Conservation (phyloP, 1,140 invertebrate species). For the Monochamus saltuarius region DNA sequence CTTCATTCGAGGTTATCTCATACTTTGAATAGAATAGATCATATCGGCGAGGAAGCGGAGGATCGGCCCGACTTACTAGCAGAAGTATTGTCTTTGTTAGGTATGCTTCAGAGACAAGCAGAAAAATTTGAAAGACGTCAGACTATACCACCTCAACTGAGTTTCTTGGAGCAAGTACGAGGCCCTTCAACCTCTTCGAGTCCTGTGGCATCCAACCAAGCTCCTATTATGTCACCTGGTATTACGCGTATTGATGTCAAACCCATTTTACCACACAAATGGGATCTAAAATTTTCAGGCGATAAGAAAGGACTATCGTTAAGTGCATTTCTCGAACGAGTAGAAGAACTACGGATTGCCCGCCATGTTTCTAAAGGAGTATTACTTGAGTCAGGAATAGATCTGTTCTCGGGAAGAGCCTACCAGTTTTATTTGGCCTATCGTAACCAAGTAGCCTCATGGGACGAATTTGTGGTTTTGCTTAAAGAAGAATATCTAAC, state of each 20-base stretch:
- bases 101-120: neutral
- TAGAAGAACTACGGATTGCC: constrained; percentile 35
- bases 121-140: neutral
- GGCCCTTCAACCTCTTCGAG: neutral
- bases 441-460: constrained; percentile 8
- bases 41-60: neutral
- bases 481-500: constrained; percentile 29
- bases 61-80: neutral
- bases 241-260: neutral
- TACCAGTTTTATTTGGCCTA: constrained; percentile 38
- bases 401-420: no score
- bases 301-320: no score
- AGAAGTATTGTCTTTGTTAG: neutral
- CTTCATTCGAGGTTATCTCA: neutral
- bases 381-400: constrained; percentile 30
- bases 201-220: no score
- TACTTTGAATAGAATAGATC: neutral
- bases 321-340: no score
- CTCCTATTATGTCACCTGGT: neutral
- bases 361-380: constrained; percentile 25
- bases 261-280: no score
- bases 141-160: neutral
- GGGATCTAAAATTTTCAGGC: no score
- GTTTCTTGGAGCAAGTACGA: neutral
- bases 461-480: constrained; percentile 23